phyloP scores from a whole-genome alignment of 2,888 invertebrate species.

The Tribolium freemani region DNA sequence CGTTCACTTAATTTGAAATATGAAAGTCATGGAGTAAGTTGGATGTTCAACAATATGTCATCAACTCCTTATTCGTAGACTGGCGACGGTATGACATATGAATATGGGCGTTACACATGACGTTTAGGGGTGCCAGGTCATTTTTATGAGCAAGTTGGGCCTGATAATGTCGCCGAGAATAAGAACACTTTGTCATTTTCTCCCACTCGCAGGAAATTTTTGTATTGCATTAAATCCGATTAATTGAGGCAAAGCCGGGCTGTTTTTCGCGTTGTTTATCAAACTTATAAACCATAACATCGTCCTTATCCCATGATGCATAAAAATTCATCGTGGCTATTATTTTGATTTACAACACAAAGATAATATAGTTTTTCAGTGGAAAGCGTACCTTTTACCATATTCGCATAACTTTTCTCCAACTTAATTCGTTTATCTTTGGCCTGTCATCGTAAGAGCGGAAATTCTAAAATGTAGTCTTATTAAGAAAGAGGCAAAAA shows the following conservation, averaged over 20 bases:
- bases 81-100: conserved; percentile 58
- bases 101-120: conserved; percentile 59
- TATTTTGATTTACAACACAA: conserved; percentile 45
- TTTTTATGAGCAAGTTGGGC: conserved; percentile 55
- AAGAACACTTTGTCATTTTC: conserved; percentile 56
- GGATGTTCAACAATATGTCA: conserved; percentile 59
- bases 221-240: conserved; percentile 15
- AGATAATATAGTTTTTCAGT: conserved; percentile 48
- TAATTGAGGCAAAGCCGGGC: not conserved
- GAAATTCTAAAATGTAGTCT: conserved; percentile 41
- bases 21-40: conserved; percentile 58
- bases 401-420: conserved; percentile 42
- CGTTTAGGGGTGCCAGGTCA: conserved; percentile 57
- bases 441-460: conserved; percentile 41
- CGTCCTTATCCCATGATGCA: conserved; percentile 40
- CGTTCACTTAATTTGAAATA: conserved; percentile 59
- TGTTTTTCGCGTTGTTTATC: conserved; percentile 34
- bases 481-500: conserved; percentile 39
- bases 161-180: conserved; percentile 56
- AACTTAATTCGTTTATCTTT: conserved; percentile 44
- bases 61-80: conserved; percentile 57
- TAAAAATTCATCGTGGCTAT: conserved; percentile 42
- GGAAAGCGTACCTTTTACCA: conserved; percentile 41
- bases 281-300: conserved; percentile 39
- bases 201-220: conserved; percentile 10